Evolutionary conservation across 2,888 invertebrate genomes (phyloP), one percentile per base, ranked within the genome.

Genomic region (Eupithecia inturbata): DNA sequence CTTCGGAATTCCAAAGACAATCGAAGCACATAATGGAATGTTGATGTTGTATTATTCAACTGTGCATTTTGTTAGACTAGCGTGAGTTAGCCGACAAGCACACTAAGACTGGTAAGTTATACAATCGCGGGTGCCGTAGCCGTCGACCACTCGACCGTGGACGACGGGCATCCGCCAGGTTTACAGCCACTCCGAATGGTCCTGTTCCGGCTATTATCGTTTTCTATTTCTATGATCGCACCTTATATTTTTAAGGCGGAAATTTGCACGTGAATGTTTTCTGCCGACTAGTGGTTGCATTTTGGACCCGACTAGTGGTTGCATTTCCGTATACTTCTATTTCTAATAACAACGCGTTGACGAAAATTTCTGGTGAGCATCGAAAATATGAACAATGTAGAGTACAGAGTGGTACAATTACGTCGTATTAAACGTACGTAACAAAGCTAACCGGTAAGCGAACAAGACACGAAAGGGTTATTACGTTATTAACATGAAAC

Each of bases 11-110:
- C 80, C 86, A 84, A 82, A 88, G 82, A 78, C 90, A 89, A 80
- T 89, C 87, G 80, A 90, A 89, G 82, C 90, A 91, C 89, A 90
- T 89, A 80, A 84, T 73, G 66, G 64, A 36, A 41, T 64, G 64
- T 64, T 9, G 19, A 19, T 64, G n/a, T 66, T 74, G 71, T 70
- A 70, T 70, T 74, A 73, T 75, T 80, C 76, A 81, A 82, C 83
- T 82, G 80, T 77, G 75, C 82, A 78, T 84, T 81, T 84, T 82
- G 81, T 81, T 81, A 83, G 81, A 85, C 83, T 83, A 80, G 73
- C 77, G 75, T 74, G 78, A 69, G 69, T 75, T 76, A 76, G 66
- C 64, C 73, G 73, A 73, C 66, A 71, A 71, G 70, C 73, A 75
- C 75, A 68, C 70, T 60, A 76, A 74, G 77, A 78, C 79, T 82